Percentiles rank a stretch among this genome's conserved stretches.
Evolutionary conservation across 2,888 invertebrate genomes (phyloP).

Genomic region (Phengaris arion): DNA sequence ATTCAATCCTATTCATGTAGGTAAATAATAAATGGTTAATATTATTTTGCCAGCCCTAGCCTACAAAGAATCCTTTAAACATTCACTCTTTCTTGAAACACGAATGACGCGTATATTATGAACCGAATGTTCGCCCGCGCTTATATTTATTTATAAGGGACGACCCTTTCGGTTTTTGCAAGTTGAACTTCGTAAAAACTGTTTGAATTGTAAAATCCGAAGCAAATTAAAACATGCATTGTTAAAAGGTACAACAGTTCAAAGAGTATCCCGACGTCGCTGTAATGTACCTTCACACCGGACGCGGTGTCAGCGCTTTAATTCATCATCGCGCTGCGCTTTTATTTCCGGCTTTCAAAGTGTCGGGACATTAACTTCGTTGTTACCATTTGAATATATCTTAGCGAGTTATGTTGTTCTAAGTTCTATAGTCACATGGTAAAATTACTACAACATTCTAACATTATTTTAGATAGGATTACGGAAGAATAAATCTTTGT

Average conservation of each 20-base stretch:
- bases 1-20: background rate
- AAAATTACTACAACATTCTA: background rate
- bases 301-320: conserved; percentile 1
- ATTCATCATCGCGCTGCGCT: conserved; percentile 12
- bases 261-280: conserved; percentile 36
- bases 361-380: conserved; percentile 8
- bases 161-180: conserved; percentile 8
- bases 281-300: conserved; percentile 27
- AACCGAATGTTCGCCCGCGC: background rate
- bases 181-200: conserved; percentile 37
- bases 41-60: too few relatives aligned
- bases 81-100: background rate
- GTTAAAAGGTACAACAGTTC: conserved; percentile 49
- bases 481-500: background rate
- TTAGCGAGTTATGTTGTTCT: background rate
- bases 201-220: conserved; percentile 36
- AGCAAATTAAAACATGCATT: conserved; percentile 59
- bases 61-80: too few relatives aligned
- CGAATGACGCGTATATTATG: conserved; percentile 3
- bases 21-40: background rate
- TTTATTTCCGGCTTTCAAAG: conserved; percentile 17
- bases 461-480: background rate
- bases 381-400: background rate
- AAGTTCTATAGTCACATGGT: background rate
- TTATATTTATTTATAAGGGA: conserved; percentile 17